Evolutionary conservation across 2,888 invertebrate genomes (phyloP), one percentile per base, ranked within the genome.

Genomic region (Zhuqinia jingwanae): DNA sequence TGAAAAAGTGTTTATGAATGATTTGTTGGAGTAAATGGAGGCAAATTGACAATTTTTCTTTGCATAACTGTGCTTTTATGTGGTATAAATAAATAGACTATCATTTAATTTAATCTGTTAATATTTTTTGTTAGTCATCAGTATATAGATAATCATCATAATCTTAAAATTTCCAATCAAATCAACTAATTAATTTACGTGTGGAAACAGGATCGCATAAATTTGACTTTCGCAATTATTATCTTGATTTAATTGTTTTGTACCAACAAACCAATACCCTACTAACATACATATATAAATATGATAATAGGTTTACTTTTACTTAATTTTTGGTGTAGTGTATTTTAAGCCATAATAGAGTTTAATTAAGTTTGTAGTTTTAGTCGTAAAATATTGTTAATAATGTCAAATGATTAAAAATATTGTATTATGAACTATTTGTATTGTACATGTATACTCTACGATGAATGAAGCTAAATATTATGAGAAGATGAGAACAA

Each of bases 241-340:
- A 65, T n/a, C 65, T 42, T 42, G 65, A 65, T 17, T 65, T n/a
- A n/a, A n/a, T n/a, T 65, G 17, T 65, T 65, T 65, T 65, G 65
- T 65, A 65, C 65, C 65, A 65, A 17, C 36, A 36, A 36, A 36
- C 36, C 65, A 65, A 42, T 36, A 36, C 36, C n/a, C 8, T 65
- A 36, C 36, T 36, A 36, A 36, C 3, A 15, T 58, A 58, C n/a
- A 27, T 1, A 20, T 30, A 30, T 20, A 25, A 25, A 1, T 58
- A 58, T 63, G 30, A 63, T 30, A 63, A 30, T 30, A 63, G n/a
- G n/a, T 36, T 36, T 36, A 6, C 36, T 36, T 20, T 65, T 65
- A 65, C 36, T 42, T 36, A n/a, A 36, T 6, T 20, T n/a, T 65
- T 65, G 65, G 65, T 65, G 42, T 65, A 30, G 5, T 36, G 36